Evolutionary conservation across 2,888 invertebrate genomes (phyloP).

Genomic region (Galerucella pusilla): DNA sequence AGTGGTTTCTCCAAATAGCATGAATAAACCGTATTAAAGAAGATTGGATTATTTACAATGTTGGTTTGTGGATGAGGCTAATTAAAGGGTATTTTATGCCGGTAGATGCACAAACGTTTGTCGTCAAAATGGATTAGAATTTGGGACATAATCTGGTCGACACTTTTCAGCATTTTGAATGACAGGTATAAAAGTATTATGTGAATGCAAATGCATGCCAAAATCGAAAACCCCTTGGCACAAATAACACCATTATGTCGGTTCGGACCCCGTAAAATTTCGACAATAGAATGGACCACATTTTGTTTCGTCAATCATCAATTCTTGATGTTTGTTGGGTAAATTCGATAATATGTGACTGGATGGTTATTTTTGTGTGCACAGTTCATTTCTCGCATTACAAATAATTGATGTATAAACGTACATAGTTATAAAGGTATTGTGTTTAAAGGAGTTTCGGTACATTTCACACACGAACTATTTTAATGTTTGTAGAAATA

Average conservation of each 20-base stretch:
- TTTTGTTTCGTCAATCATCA: conserved; percentile 38
- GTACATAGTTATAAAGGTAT: conserved; percentile 1
- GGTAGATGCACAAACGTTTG: conserved; percentile 41
- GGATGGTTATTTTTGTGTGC: conserved; percentile 20
- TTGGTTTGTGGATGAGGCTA: conserved; percentile 20
- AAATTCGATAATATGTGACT: conserved; percentile 38
- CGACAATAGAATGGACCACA: conserved; percentile 38
- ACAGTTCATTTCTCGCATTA: conserved; percentile 18
- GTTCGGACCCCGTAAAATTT: conserved; percentile 39
- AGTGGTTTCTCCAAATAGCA: conserved; percentile 15
- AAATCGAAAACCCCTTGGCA: conserved; percentile 23
- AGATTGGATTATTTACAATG: conserved; percentile 13
- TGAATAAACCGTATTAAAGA: conserved; percentile 8
- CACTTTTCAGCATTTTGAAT: conserved; percentile 44
- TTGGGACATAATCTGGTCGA: conserved; percentile 42
- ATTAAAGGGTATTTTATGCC: conserved; percentile 31
- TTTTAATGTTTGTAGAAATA: neutral
- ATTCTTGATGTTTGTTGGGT: conserved; percentile 34
- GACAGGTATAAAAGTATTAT: conserved; percentile 39
- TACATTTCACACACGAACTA: neutral
- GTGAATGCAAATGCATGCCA: conserved; percentile 28
- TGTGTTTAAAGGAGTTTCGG: neutral
- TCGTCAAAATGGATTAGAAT: conserved; percentile 45
- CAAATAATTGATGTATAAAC: conserved; percentile 13
- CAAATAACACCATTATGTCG: conserved; percentile 28